Base-by-base conservation (phyloP, 2,113 vertebrate genomes). In the Rutilus rutilus region DNA sequence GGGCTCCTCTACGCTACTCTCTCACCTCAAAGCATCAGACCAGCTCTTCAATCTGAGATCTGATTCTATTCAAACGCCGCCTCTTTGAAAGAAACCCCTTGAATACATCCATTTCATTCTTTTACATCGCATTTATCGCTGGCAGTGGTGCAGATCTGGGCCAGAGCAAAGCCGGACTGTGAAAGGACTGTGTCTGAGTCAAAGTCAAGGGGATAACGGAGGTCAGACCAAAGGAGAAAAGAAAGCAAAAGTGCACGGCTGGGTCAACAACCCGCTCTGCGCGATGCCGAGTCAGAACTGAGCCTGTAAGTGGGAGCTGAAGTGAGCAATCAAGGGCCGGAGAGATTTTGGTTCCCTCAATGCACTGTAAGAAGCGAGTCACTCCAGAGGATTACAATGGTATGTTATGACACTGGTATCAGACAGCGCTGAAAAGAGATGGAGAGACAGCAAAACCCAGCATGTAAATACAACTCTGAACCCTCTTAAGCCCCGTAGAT, bases 381-480 rank as follows among this genome's bases (percentile, higher is more conserved):
- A 62, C 77, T 59, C 78, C 76, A 85, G 84, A 27, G 84, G 90
- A 90, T 91, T 89, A 90, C 83, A 92, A 92, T 90, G 83, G 52
- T 84, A 89, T 84, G 90, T 89, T 82, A 85, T 91, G 87, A 67
- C 88, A 89, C 83, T 88, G 64, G 25, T 78, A 91, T 90, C 92
- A 89, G 90, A 83, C 86, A 39, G 89, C 83, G 90, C 50, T 64
- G 62, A 71, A 67, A 47, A 65, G 52, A 77, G 64, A 86, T 60
- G 11, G 36, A 82, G 78, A 84, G 88, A 87, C 76, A 86, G 60
- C 83, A 91, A 93, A 91, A 92, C 90, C 89, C 92, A 91, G 93
- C 92, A 94, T 94, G 93, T 94, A 94, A 94, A 95, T 94, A 94
- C 75, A 90, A 87, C 91, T 90, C 89, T 87, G 87, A 85, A 78